Percentiles rank a stretch among this genome's conserved stretches.
phyloP scores from a whole-genome alignment of 1,140 invertebrate genomes.

The Zaprionus taronus region DNA sequence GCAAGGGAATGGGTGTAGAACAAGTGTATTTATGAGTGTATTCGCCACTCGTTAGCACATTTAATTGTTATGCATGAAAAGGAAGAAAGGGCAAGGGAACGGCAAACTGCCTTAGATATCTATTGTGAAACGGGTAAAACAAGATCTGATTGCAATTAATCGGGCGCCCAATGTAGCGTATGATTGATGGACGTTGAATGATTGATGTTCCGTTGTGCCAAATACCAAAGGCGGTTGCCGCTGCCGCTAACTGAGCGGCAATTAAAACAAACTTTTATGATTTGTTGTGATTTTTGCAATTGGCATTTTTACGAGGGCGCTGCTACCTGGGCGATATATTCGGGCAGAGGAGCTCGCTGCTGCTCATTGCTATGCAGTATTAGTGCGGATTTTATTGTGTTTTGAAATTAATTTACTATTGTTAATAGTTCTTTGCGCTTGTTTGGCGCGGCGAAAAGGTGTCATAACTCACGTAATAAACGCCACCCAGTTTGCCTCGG shows the following conservation, averaged over 20 bases:
- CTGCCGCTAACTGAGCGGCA: conserved; percentile 35
- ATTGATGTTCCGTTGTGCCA: conserved; percentile 50
- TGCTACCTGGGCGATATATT: conserved; percentile 58
- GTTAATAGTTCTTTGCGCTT: conserved; percentile 61
- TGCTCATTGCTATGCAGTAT: conserved; percentile 68
- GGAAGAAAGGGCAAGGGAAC: not conserved
- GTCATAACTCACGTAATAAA: conserved; percentile 77
- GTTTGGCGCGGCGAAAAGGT: conserved; percentile 43
- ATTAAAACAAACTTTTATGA: conserved; percentile 79
- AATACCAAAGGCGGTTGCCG: conserved; percentile 39
- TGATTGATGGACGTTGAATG: conserved; percentile 51
- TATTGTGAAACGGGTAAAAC: conserved; percentile 3
- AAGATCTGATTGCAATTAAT: conserved; percentile 5
- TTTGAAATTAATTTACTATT: conserved; percentile 73
- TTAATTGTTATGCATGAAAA: not conserved
- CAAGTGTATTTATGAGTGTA: conserved; percentile 27
- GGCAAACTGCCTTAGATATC: not conserved
- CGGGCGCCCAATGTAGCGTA: conserved; percentile 3
- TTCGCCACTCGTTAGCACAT: conserved; percentile 1
- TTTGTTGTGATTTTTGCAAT: conserved; percentile 80
- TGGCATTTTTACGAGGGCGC: conserved; percentile 67
- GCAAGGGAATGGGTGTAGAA: not conserved
- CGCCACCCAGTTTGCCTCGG: conserved; percentile 57
- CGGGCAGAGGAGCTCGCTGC: not conserved
- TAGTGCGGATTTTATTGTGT: conserved; percentile 67